phyloP scores from a whole-genome alignment of 2,113 vertebrate genomes.

The Alligator mississippiensis region DNA sequence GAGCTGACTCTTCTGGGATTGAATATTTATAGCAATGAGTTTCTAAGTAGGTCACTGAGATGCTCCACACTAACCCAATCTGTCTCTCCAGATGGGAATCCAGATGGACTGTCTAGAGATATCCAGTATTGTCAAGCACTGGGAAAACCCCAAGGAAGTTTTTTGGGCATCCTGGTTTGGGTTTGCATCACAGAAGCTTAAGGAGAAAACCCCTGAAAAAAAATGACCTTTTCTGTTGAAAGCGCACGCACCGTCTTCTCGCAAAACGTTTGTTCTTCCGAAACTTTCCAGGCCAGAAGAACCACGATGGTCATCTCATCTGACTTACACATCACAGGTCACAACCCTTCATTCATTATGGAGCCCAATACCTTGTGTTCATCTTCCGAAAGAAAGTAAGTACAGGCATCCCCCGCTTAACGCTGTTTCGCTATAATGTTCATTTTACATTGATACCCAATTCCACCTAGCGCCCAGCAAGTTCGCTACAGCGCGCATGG shows the following conservation, averaged over 20 bases:
- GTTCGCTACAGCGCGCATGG: no score
- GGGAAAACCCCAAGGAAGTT: background rate
- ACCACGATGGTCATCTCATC: background rate
- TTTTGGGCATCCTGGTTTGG: background rate
- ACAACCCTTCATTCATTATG: background rate
- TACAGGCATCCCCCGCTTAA: no score
- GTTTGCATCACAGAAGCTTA: background rate
- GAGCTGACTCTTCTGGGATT: no score
- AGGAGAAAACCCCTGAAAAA: background rate
- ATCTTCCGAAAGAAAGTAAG: background rate
- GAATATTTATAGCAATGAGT: no score
- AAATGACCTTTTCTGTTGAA: background rate
- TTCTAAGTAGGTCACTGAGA: no score
- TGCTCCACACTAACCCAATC: no score
- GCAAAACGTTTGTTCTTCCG: background rate
- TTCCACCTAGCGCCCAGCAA: no score
- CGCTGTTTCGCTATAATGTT: no score
- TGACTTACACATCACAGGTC: background rate
- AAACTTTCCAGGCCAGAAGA: background rate
- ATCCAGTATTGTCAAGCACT: background rate
- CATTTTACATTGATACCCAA: no score
- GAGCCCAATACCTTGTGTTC: background rate
- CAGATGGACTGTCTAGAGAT: background rate
- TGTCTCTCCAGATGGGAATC: no score
- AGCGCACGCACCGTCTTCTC: background rate